Percentiles rank a stretch among this genome's conserved stretches.
phyloP scores from a whole-genome alignment of 2,113 vertebrate genomes.

The Lamprologus sp. region DNA sequence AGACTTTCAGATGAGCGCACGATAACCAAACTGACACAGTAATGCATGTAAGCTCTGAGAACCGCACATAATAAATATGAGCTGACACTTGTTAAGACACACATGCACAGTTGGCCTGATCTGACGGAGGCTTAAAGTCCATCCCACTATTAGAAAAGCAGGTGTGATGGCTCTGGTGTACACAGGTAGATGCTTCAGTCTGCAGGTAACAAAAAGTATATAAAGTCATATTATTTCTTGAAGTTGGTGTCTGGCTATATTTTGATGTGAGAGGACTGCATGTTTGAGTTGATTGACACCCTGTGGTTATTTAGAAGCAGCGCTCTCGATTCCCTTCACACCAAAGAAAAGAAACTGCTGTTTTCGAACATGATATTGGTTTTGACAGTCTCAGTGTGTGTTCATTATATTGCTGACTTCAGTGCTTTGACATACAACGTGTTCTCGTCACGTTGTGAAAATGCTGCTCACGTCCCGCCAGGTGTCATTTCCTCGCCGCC shows the following conservation, averaged over 20 bases:
- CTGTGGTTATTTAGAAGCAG: background rate
- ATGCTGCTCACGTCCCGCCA: background rate
- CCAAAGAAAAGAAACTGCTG: background rate
- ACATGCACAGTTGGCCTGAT: background rate
- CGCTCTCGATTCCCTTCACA: background rate
- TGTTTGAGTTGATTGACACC: background rate
- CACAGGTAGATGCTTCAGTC: background rate
- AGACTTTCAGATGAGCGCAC: background rate
- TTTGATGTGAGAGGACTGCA: background rate
- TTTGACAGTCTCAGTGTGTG: background rate
- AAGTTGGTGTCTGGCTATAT: background rate
- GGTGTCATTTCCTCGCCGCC: background rate
- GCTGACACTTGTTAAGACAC: background rate
- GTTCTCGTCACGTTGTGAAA: background rate
- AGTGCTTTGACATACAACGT: background rate
- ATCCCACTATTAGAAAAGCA: slow-evolving; percentile 23
- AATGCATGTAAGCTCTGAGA: background rate
- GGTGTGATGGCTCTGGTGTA: background rate
- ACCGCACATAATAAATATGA: background rate
- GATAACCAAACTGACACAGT: background rate
- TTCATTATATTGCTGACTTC: background rate
- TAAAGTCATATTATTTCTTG: background rate
- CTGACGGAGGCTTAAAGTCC: slow-evolving; percentile 3
- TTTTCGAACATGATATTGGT: background rate
- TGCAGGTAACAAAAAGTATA: background rate